phyloP scores from a whole-genome alignment of 2,888 invertebrate species.

The Cyaniris semiargus region DNA sequence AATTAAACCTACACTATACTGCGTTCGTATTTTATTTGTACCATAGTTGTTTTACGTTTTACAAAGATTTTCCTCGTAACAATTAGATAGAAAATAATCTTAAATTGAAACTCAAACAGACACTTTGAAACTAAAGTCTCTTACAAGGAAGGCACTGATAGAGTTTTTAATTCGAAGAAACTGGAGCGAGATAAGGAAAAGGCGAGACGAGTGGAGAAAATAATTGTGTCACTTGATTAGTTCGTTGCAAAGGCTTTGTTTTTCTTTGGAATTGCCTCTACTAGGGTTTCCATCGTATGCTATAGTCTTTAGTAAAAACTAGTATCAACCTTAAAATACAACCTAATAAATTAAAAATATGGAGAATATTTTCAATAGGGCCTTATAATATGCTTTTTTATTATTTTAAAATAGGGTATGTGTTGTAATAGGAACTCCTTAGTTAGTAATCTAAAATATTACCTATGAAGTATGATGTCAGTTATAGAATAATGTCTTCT shows the following conservation, averaged over 20 bases:
- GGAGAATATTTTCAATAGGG: too few species aligned
- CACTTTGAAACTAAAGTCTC: not conserved
- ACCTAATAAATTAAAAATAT: too few species aligned
- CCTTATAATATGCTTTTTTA: too few species aligned
- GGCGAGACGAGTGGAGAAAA: conserved; percentile 21
- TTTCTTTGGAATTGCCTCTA: not conserved
- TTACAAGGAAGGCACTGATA: conserved; percentile 12
- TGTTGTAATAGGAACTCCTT: too few species aligned
- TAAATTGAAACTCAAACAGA: not conserved
- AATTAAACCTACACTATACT: too few species aligned
- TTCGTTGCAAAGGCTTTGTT: conserved; percentile 22
- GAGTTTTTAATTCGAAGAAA: not conserved
- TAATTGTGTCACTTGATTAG: conserved; percentile 26
- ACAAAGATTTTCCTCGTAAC: not conserved
- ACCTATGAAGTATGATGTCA: too few species aligned
- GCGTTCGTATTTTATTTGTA: too few species aligned
- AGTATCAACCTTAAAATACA: not conserved
- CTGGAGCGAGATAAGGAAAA: conserved; percentile 1
- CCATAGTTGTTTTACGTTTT: too few species aligned
- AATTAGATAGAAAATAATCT: not conserved
- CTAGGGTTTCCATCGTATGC: not conserved
- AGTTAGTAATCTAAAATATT: too few species aligned
- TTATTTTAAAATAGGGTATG: too few species aligned
- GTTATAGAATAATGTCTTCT: too few species aligned
- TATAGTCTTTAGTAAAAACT: not conserved